Base-by-base conservation (phyloP, 2,888 invertebrate genomes). In the Anoncus sp. region DNA sequence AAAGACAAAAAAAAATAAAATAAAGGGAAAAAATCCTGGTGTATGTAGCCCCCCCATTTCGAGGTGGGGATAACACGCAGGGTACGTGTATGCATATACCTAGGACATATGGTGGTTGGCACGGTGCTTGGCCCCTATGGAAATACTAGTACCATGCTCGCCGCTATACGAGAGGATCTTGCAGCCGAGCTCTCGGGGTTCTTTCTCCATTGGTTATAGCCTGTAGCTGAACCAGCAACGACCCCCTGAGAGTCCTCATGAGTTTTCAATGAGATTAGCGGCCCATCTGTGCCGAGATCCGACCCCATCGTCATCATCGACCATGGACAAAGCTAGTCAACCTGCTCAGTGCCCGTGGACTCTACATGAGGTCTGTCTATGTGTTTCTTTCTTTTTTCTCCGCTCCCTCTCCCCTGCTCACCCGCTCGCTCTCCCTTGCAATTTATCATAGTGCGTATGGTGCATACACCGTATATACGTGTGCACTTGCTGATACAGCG, bases 181-280 rank as follows among this genome's bases (percentile, higher is more conserved):
- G 72, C 81, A 83, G 84, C 47, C 12, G 45, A 65, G 63, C 75
- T 79, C 75, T 72, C 67, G 67, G 85, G 84, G 86, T 83, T 80
- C 82, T 74, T 75, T 66, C 76, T 62, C 45, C 57, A 62, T 67
- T 63, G 57, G 77, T 59, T 57, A 53, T 53, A 69, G 65, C 80
- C 77, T 76, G 73, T 80, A 79, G 79, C 62, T 78, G 65, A 24
- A 75, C 51, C 38, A 55, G 43, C 71, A n/a, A 71, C 60, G 72
- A 60, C 80, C 85, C 84, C 80, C 85, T 83, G 84, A 89, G 88
- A 90, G 91, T 90, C 88, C 90, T 91, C 90, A 90, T 90, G 89
- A 91, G 91, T 90, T 90, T 91, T 90, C 90, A 90, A 91, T 90
- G 90, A 90, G 91, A 91, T 91, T 91, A 91, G 88, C 89, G 87